Evolutionary conservation across 2,797 vertebrate genomes (phyloP), one percentile per base, ranked within the genome.

Genomic region (Pyrrhura leucotis): DNA sequence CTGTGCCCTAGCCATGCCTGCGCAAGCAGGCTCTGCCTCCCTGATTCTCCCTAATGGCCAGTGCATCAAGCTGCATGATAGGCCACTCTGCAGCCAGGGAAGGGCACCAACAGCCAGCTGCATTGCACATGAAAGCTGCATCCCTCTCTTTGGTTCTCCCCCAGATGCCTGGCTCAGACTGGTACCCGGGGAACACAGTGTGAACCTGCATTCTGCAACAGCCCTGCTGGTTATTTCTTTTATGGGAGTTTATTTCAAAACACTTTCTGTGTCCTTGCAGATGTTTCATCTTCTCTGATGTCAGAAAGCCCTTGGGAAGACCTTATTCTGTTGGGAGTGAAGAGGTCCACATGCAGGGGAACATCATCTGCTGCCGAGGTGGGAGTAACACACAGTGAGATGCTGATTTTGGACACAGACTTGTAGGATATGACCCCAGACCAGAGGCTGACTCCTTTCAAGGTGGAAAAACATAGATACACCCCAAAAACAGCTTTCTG

Each of bases 61-160:
- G 8, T 18, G 18, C 45, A 58, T 76, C 83, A 58, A 54, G n/a
- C 26, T 39, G 61, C 61, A n/a, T 44, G 37, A 0, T 0, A 44
- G 56, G 44, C 21, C 35, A 17, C 23, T 71, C 76, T 44, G 44
- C 61, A 77, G 50, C 33, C 0, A 0, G 13, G 19, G 12, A 82
- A 63, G 75, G 50, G 63, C 47, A 74, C 42, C 35, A 37, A 33
- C 45, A 66, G 15, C 9, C 0, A 0, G 29, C 31, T 42, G 45
- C 56, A 25, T 23, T 0, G 0, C 14, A n/a, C 22, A 7, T 0
- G 2, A 56, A 39, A 77, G 17, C 23, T 45, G 14, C 0, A 1
- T 19, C 22, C 86, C 21, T 39, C 9, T 3, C 26, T 28, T 28
- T 1, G 1, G 33, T 6, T 54, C 19, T 26, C 21, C 51, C 12